Evolutionary conservation across 2,888 invertebrate genomes (phyloP).

Genomic region (Sarcophaga variegata): DNA sequence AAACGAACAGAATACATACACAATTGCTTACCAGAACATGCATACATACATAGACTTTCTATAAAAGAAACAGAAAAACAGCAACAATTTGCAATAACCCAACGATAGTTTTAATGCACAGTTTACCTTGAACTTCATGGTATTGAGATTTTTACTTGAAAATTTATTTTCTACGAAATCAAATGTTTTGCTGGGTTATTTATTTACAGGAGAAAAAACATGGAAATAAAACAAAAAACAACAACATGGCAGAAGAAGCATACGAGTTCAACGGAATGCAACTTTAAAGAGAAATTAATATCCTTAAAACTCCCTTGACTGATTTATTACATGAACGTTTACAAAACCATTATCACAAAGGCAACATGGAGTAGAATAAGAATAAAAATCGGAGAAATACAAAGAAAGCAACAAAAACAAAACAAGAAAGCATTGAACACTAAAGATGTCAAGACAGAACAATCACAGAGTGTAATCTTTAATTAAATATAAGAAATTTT

Average conservation of each 20-base stretch:
- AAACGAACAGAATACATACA: slow-evolving; percentile 25
- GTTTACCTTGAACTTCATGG: too few relatives aligned
- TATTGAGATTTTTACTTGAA: too few relatives aligned
- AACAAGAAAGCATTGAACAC: neutral
- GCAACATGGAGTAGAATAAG: slow-evolving; percentile 1
- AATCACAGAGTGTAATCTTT: slow-evolving; percentile 19
- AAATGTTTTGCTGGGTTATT: slow-evolving; percentile 36
- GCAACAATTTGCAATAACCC: slow-evolving; percentile 17
- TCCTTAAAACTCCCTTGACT: slow-evolving; percentile 77
- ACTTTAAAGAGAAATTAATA: slow-evolving; percentile 77
- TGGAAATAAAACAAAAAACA: too few relatives aligned
- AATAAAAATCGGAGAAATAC: neutral
- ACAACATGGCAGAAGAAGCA: slow-evolving; percentile 46
- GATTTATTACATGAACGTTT: slow-evolving; percentile 77
- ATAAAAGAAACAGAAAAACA: neutral
- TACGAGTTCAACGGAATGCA: slow-evolving; percentile 73
- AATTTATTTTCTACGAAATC: neutral
- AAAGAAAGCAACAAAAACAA: slow-evolving; percentile 12
- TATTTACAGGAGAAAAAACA: neutral
- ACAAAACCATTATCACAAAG: slow-evolving; percentile 75
- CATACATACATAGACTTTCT: slow-evolving; percentile 22
- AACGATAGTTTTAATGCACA: neutral
- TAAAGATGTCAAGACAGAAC: neutral
- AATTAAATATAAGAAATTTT: neutral
- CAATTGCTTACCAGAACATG: too few relatives aligned